Percentiles rank a stretch among this genome's conserved stretches.
Conservation (phyloP, 2,888 invertebrate species). For the Limnephilus auricula region DNA sequence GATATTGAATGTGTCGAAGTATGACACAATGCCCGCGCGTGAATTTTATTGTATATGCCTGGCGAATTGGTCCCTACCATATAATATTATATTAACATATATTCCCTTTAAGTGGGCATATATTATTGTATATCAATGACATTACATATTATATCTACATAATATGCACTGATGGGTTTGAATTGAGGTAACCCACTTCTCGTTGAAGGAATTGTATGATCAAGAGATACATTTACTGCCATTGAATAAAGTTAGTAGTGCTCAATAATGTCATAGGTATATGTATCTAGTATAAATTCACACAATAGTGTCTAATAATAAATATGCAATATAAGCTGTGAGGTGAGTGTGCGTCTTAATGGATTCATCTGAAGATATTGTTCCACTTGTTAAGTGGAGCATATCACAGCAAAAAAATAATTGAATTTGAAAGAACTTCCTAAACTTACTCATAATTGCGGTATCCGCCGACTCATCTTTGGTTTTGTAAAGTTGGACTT, state of each 20-base stretch:
- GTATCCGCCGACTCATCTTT: too few relatives aligned
- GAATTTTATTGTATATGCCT: not conserved
- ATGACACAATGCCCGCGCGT: slow-evolving; percentile 39
- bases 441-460: too few relatives aligned
- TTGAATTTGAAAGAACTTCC: not conserved
- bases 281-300: not conserved
- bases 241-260: not conserved
- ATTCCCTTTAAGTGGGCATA: not conserved
- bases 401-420: not conserved
- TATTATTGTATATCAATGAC: not conserved
- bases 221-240: slow-evolving; percentile 29
- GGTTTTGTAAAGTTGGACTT: too few relatives aligned
- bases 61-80: not conserved
- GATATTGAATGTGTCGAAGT: slow-evolving; percentile 40
- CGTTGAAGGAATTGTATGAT: slow-evolving; percentile 11
- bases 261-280: not conserved
- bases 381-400: not conserved
- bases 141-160: too few relatives aligned
- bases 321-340: not conserved
- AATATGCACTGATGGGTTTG: slow-evolving; percentile 5
- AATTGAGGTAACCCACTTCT: slow-evolving; percentile 57
- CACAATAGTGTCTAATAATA: not conserved
- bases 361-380: not conserved
- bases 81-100: not conserved
- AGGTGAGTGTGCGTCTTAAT: not conserved